Evolutionary conservation across 2,113 vertebrate genomes (phyloP).

Genomic region (Podiceps cristatus): DNA sequence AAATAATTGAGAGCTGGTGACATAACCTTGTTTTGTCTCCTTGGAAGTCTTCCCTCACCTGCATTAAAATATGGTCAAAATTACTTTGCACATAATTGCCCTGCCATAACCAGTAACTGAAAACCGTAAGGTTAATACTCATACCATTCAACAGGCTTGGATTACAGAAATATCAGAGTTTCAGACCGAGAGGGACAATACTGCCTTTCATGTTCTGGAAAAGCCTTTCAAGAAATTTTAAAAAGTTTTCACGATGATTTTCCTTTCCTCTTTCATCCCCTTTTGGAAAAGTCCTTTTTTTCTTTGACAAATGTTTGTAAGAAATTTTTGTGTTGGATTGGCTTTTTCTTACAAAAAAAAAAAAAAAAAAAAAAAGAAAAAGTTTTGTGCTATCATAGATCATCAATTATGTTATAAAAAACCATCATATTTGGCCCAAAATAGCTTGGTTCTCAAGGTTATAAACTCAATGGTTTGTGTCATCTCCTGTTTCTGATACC

Average conservation of each 20-base stretch:
- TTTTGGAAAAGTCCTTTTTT: not conserved
- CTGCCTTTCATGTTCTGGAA: not conserved
- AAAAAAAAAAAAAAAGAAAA: too few relatives aligned
- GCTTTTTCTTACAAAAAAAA: too few relatives aligned
- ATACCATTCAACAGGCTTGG: not conserved
- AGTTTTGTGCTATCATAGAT: rapidly evolving
- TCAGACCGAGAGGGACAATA: not conserved
- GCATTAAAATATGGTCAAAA: not conserved
- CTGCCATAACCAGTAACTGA: not conserved
- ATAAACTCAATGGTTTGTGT: not conserved
- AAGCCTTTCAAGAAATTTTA: not conserved
- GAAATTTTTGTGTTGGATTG: not conserved
- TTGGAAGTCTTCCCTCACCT: not conserved
- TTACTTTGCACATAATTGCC: not conserved
- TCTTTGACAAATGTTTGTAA: not conserved
- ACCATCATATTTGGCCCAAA: rapidly evolving
- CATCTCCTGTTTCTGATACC: not conserved
- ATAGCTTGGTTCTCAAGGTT: not conserved
- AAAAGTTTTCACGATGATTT: not conserved
- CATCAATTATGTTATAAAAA: not conserved
- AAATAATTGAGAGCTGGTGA: not conserved
- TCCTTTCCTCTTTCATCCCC: not conserved
- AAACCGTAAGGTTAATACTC: not conserved
- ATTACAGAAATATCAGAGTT: not conserved
- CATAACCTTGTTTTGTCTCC: not conserved